Percentiles rank a stretch among this genome's conserved stretches.
These are phyloP conservation scores for Dipus sagitta DNA, from an alignment of 2,797 vertebrate species.

Conservation along the genomic window DNA sequence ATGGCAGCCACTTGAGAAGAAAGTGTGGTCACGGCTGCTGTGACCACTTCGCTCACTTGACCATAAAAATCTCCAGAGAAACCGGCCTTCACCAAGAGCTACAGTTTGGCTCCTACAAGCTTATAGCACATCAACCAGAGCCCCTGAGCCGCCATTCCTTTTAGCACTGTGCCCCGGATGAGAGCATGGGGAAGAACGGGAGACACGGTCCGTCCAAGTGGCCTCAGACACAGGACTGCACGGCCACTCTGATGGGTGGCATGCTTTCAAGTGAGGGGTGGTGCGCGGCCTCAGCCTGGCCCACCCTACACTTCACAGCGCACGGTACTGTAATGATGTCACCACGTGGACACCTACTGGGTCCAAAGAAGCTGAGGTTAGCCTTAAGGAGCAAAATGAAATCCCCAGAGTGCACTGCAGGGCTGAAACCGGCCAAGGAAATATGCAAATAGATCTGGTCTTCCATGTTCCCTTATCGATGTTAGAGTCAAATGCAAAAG, in stretches of 20 bases:
- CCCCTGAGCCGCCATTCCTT: background rate
- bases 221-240: no score
- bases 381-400: constrained; percentile 4
- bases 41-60: background rate
- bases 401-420: background rate
- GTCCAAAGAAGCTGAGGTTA: background rate
- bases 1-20: background rate
- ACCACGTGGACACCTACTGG: background rate
- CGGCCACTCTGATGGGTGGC: no score
- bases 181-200: no score
- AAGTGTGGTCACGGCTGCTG: no score
- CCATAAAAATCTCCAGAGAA: background rate
- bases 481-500: background rate
- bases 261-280: no score
- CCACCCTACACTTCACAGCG: no score
- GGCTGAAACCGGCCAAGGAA: background rate
- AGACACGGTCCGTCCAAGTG: no score
- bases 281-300: no score
- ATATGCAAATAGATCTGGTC: background rate
- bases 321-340: no score
- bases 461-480: background rate
- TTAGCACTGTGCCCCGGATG: no score
- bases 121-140: background rate
- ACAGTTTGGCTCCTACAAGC: background rate
- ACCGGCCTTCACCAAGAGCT: background rate